Conservation (phyloP, 2,113 vertebrate genomes). For the Empidonax traillii region DNA sequence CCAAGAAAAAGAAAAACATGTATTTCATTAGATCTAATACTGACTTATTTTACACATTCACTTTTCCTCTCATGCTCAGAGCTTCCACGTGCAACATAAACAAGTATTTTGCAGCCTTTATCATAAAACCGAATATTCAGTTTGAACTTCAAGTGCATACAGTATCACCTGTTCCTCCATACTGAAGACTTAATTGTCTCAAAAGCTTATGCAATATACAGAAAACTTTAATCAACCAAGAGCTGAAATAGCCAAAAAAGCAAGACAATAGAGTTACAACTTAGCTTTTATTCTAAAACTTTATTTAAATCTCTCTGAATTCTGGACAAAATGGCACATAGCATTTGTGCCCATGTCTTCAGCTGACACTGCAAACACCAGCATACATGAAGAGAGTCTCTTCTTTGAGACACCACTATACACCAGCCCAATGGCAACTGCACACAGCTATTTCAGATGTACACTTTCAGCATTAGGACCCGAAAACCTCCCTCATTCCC, state of each 20-base stretch:
- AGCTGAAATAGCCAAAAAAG: neutral
- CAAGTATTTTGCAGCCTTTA: neutral
- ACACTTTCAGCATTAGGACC: neutral
- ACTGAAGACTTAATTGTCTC: neutral
- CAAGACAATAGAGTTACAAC: neutral
- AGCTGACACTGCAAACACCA: neutral
- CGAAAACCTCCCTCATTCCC: neutral
- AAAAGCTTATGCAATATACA: neutral
- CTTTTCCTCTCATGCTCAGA: neutral
- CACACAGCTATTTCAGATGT: neutral
- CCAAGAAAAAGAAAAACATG: neutral
- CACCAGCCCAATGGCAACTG: neutral
- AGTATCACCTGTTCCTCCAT: neutral
- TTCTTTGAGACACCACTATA: neutral
- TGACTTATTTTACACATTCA: neutral
- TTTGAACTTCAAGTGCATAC: neutral
- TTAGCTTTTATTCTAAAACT: neutral
- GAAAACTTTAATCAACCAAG: neutral
- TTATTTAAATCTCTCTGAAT: neutral
- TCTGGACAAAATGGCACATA: neutral
- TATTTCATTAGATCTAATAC: neutral
- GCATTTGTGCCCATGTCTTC: neutral
- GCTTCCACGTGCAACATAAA: neutral
- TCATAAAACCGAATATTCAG: neutral
- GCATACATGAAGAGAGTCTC: neutral